Evolutionary conservation across 2,888 invertebrate genomes (phyloP), one percentile per base, ranked within the genome.

Genomic region (Calliopum simillimum): DNA sequence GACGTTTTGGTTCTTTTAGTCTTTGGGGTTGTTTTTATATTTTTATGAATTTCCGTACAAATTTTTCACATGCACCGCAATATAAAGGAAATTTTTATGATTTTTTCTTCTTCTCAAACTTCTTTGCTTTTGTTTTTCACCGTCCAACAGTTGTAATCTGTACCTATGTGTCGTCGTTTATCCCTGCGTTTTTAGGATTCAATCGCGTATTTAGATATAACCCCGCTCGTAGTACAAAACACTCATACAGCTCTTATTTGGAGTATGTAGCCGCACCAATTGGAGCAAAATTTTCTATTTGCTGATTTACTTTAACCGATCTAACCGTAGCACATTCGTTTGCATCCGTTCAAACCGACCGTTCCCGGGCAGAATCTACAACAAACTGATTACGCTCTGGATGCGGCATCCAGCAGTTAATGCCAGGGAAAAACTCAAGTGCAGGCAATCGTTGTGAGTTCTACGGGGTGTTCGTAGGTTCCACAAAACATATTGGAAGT

Each of bases 351-450:
- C 23, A 23, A 67, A 67, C 47, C 66, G 56, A 47, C 66, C 51
- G 58, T 58, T 47, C 56, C 56, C 66, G 56, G 47, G 19, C 66
- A 67, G 56, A 67, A 67, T 44, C 58, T 56, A 67, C 33, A 46
- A 67, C 19, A 67, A 46, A 67, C 66, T 67, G 58, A 56, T 25
- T 23, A 47, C 47, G 49, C 66, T 58, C 47, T 58, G 66, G 44
- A 56, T 33, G 66, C 66, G 19, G 11, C 66, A 66, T 47, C 58
- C 51, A 67, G 61, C 46, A 19, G 46, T 46, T 14, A 46, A 46
- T 33, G 46, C 11, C 61, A 44, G 61, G 61, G 23, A 61, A 61
- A 61, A 19, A 21, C 33, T 6, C 44, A 21, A 53, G 13, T 51
- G 21, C 44, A 46, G 46, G 23, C 61, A 8, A 33, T 53, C 53